These are phyloP conservation scores for Botia almorhae DNA, from an alignment of 2,797 vertebrate species.

Conservation along the genomic window DNA sequence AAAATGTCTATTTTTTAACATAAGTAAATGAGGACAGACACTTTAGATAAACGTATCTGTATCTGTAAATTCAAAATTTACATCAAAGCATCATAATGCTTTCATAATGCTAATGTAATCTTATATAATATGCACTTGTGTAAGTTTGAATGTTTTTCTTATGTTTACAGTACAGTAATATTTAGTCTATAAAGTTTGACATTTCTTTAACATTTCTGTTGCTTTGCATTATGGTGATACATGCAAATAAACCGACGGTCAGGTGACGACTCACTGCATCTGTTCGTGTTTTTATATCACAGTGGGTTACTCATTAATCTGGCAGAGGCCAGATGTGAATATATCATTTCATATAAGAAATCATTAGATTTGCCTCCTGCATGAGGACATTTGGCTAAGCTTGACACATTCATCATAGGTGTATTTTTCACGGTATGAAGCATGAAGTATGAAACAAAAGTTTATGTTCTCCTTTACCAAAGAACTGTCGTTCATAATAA, in stretches of 20 bases:
- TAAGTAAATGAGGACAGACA: background rate
- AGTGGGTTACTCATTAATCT: conserved; percentile 8
- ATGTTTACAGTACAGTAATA: background rate
- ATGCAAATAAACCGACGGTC: background rate
- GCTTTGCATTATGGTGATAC: background rate
- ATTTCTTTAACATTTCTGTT: background rate
- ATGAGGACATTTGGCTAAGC: conserved; percentile 35
- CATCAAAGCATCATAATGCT: too few species aligned
- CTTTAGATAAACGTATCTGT: too few species aligned
- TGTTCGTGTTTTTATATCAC: background rate
- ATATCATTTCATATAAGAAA: conserved; percentile 25
- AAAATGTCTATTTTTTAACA: too few species aligned
- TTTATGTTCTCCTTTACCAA: conserved; percentile 30
- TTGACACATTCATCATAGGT: conserved; percentile 13
- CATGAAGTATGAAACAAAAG: conserved; percentile 13
- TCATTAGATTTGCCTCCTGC: conserved; percentile 30
- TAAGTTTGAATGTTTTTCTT: background rate
- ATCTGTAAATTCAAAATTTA: too few species aligned
- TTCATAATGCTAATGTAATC: too few species aligned
- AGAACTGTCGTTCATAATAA: conserved; percentile 19
- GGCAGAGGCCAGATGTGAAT: conserved; percentile 19
- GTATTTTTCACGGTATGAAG: conserved; percentile 15
- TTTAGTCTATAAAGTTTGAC: background rate
- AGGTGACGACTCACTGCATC: background rate
- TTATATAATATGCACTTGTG: background rate